Conservation (phyloP, 2,888 invertebrate genomes). For the Drosophila borborema region DNA sequence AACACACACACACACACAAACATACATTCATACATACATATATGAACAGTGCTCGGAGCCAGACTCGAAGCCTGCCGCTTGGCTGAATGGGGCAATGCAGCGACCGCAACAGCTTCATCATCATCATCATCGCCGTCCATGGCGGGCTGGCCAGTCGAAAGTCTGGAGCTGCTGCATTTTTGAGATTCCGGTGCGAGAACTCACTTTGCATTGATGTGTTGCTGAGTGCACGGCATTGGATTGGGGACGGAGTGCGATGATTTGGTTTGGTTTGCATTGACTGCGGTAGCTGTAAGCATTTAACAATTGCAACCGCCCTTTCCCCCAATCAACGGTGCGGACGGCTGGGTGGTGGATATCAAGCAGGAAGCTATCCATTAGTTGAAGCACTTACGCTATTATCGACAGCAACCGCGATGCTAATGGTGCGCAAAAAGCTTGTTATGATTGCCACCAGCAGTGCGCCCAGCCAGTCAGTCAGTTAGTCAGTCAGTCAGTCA, state of each 20-base stretch:
- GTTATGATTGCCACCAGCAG: slow-evolving; percentile 73
- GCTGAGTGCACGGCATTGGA: slow-evolving; percentile 2
- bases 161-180: slow-evolving; percentile 71
- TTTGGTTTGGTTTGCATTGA: slow-evolving; percentile 11
- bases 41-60: background rate
- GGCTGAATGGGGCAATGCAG: slow-evolving; percentile 36
- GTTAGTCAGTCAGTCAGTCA: slow-evolving; percentile 22
- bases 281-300: slow-evolving; percentile 48
- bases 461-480: slow-evolving; percentile 21
- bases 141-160: slow-evolving; percentile 41
- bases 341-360: background rate
- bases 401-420: slow-evolving; percentile 72
- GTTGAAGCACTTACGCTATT: slow-evolving; percentile 73
- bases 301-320: slow-evolving; percentile 56
- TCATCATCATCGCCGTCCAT: slow-evolving; percentile 39
- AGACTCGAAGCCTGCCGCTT: slow-evolving; percentile 33
- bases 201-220: slow-evolving; percentile 61
- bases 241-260: slow-evolving; percentile 1
- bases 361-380: slow-evolving; percentile 64
- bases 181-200: slow-evolving; percentile 72
- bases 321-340: background rate
- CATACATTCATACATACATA: background rate
- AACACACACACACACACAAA: background rate
- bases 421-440: slow-evolving; percentile 75
- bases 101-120: slow-evolving; percentile 75